These are phyloP conservation scores for Caretta caretta DNA, from an alignment of 2,113 vertebrate species.

Conservation along the genomic window DNA sequence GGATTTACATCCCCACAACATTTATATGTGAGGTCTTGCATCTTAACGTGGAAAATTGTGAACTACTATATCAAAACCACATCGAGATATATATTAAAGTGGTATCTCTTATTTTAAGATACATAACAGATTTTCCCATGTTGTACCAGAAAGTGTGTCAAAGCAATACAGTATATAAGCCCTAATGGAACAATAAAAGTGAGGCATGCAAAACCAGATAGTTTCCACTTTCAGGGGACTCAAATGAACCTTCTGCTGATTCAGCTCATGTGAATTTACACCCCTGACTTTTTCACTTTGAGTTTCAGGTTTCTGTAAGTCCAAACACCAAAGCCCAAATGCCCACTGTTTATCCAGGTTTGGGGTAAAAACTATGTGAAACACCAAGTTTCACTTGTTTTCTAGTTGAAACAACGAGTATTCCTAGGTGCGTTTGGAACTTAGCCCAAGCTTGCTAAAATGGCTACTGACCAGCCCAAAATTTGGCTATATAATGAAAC, in stretches of 20 bases:
- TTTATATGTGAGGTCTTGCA: slow-evolving; percentile 51
- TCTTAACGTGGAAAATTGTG: slow-evolving; percentile 19
- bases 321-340: not conserved
- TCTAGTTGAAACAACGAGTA: not conserved
- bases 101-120: not conserved
- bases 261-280: not conserved
- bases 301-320: slow-evolving; percentile 5
- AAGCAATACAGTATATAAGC: not conserved
- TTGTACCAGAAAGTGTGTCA: slow-evolving; percentile 28
- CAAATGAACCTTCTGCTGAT: not conserved
- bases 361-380: not conserved
- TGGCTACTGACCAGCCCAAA: not conserved
- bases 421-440: not conserved
- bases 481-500: not conserved
- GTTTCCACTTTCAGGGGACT: not conserved
- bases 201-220: not conserved
- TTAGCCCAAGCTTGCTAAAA: not conserved
- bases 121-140: not conserved
- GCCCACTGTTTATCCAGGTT: not conserved
- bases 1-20: slow-evolving; percentile 49
- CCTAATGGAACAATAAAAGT: slow-evolving; percentile 1
- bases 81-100: not conserved
- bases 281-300: not conserved
- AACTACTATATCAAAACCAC: slow-evolving; percentile 29
- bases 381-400: not conserved